A percentile compares a stretch with the other conserved stretches of the same genome.
phyloP scores from a whole-genome alignment of 2,797 vertebrate species.

The Notoglanidium macrostoma region DNA sequence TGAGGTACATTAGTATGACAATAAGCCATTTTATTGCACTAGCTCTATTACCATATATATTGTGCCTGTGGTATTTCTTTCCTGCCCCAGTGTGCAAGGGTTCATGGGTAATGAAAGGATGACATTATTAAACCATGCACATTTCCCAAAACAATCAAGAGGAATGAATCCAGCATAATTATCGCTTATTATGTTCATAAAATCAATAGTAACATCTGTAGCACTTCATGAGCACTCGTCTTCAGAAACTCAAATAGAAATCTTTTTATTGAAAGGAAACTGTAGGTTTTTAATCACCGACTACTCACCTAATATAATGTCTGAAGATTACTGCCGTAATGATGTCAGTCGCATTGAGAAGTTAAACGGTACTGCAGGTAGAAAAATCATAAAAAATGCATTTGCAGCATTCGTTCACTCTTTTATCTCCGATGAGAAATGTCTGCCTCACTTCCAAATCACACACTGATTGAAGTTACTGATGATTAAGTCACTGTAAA shows the following conservation, averaged over 20 bases:
- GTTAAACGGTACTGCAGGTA: background rate
- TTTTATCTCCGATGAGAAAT: background rate
- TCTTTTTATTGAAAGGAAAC: background rate
- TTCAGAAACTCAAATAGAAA: background rate
- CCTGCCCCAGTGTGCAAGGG: conserved; percentile 60
- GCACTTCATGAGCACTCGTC: background rate
- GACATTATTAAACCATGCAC: conserved; percentile 42
- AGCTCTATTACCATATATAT: conserved; percentile 72
- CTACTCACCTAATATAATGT: background rate
- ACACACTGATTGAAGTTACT: background rate
- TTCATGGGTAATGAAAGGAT: conserved; percentile 63
- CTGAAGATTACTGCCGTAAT: background rate
- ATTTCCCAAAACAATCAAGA: conserved; percentile 26
- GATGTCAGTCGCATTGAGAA: background rate
- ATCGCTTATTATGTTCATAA: conserved; percentile 62
- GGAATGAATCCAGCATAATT: conserved; percentile 56
- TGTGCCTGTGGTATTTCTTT: conserved; percentile 62
- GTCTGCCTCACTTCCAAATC: background rate
- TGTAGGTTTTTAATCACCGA: background rate
- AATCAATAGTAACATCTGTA: conserved; percentile 40
- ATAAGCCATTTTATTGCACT: conserved; percentile 65
- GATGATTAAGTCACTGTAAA: background rate
- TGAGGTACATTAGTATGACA: conserved; percentile 46
- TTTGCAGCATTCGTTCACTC: background rate
- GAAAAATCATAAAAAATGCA: background rate